Evolutionary conservation across 1,140 invertebrate genomes (phyloP).

Genomic region (Bombus affinis): DNA sequence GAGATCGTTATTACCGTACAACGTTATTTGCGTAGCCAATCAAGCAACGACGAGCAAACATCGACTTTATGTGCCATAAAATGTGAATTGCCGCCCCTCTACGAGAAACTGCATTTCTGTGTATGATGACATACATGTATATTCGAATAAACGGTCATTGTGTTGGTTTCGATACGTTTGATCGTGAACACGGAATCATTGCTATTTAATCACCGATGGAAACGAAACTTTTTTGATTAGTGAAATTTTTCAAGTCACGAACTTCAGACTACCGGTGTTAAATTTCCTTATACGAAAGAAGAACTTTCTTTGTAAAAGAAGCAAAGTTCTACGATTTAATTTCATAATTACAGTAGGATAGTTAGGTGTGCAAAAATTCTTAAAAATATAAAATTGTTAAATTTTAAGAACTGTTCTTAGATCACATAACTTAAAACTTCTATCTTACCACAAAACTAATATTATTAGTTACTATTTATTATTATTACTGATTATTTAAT

Average conservation of each 20-base stretch:
- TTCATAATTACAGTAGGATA: no score
- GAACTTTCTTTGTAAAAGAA: neutral
- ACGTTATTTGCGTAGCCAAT: conserved; percentile 67
- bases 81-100: conserved; percentile 56
- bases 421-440: no score
- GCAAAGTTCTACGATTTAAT: neutral
- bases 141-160: neutral
- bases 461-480: no score
- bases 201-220: conserved; percentile 9
- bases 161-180: neutral
- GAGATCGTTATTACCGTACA: conserved; percentile 56
- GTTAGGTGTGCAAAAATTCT: no score
- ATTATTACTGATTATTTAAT: no score
- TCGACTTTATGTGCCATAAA: conserved; percentile 72
- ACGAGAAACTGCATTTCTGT: conserved; percentile 13
- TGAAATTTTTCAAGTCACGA: neutral
- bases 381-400: no score
- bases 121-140: no score
- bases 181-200: neutral
- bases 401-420: no score
- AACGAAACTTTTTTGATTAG: neutral
- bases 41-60: conserved; percentile 60
- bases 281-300: neutral
- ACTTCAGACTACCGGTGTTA: neutral
- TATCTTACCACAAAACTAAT: no score